phyloP scores from a whole-genome alignment of 2,113 vertebrate species.

The Camarhynchus parvulus region DNA sequence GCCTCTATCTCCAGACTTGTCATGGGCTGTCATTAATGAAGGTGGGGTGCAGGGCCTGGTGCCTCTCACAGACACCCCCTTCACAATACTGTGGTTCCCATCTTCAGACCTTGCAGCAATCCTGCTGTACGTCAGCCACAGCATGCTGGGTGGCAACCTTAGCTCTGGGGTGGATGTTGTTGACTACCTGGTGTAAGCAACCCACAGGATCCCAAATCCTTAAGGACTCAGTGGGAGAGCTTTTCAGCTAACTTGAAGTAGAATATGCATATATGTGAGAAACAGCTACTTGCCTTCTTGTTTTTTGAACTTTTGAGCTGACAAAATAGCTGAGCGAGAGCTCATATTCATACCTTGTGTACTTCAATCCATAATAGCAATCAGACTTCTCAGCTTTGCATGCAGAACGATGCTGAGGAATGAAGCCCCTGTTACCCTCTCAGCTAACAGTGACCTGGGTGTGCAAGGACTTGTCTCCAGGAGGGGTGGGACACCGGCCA shows the following conservation, averaged over 20 bases:
- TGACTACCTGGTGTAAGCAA: neutral
- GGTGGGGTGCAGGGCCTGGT: neutral
- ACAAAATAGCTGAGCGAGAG: neutral
- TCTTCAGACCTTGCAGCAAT: neutral
- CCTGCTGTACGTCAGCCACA: neutral
- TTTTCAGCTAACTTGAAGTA: neutral
- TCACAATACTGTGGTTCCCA: neutral
- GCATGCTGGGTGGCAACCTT: neutral
- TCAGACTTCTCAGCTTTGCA: neutral
- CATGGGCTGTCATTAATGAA: neutral
- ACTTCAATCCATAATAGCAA: neutral
- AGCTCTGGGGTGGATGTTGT: neutral
- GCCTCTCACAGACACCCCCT: neutral
- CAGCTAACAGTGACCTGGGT: neutral
- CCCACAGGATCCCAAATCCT: neutral
- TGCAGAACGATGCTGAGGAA: neutral
- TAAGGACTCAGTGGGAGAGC: neutral
- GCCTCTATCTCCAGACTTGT: neutral
- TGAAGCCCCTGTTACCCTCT: neutral
- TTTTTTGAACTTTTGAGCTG: rapidly evolving
- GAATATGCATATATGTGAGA: neutral
- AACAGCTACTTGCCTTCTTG: neutral
- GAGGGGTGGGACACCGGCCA: neutral
- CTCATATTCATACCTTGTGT: neutral
- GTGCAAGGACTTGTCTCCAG: neutral